Conservation (phyloP, 2,888 invertebrate species). For the Dasypogon diadema region DNA sequence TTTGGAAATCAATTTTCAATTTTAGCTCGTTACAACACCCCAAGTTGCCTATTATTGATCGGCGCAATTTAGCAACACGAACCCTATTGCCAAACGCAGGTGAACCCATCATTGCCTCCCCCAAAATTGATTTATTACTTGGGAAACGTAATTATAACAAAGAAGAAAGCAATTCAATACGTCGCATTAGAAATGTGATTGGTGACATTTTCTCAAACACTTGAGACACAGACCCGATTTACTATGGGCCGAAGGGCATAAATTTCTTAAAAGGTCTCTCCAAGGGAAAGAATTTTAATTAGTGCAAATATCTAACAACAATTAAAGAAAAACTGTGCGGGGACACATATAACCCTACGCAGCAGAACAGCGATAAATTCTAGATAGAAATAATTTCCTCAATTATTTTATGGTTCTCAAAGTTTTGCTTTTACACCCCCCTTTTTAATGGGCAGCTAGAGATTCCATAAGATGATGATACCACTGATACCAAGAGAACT, state of each 20-base stretch:
- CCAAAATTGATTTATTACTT: conserved; percentile 31
- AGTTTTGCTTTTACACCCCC: background rate
- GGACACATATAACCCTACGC: no score
- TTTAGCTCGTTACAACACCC: background rate
- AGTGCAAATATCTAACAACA: background rate
- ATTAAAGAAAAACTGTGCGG: background rate
- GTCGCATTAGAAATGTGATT: conserved; percentile 17
- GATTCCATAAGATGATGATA: no score
- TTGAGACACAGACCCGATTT: background rate
- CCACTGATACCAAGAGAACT: no score
- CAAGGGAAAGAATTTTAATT: background rate
- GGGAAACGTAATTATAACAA: conserved; percentile 21
- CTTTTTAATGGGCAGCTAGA: no score
- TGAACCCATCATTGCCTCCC: conserved; percentile 28
- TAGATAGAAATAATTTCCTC: conserved; percentile 22
- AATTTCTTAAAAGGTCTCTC: conserved; percentile 21
- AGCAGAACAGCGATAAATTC: conserved; percentile 30
- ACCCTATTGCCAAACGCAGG: conserved; percentile 19
- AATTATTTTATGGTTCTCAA: conserved; percentile 1
- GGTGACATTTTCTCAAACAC: conserved; percentile 1
- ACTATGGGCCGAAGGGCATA: background rate
- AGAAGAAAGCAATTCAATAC: background rate
- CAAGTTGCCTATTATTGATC: conserved; percentile 10
- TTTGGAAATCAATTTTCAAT: conserved; percentile 27
- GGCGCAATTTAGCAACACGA: conserved; percentile 5